These are phyloP conservation scores for Dermolepida albohirtum DNA, from an alignment of 2,888 invertebrate genomes.

Conservation along the genomic window DNA sequence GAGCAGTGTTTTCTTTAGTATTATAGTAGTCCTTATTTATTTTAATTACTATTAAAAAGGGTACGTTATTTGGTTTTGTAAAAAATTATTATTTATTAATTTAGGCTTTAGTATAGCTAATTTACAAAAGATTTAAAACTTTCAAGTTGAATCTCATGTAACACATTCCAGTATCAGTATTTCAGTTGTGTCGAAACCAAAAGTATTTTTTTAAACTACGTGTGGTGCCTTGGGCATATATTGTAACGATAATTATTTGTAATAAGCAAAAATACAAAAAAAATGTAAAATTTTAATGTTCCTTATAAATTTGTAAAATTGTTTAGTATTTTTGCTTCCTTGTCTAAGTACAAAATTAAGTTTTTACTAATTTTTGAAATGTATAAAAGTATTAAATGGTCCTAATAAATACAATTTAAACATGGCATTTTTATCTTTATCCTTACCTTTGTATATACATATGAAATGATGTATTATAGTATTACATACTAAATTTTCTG, in stretches of 20 bases:
- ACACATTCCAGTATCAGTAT: constrained; percentile 40
- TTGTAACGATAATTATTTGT: constrained; percentile 8
- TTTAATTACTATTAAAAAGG: constrained; percentile 20
- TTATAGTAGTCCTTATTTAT: constrained; percentile 34
- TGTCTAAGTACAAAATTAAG: constrained; percentile 33
- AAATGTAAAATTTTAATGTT: constrained; percentile 24
- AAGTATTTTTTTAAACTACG: constrained; percentile 32
- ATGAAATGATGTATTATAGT: no score
- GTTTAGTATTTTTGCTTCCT: constrained; percentile 19
- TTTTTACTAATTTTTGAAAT: constrained; percentile 36
- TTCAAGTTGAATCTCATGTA: constrained; percentile 24
- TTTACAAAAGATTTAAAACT: constrained; percentile 9
- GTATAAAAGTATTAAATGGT: constrained; percentile 36
- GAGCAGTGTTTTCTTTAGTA: constrained; percentile 19
- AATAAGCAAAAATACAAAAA: constrained; percentile 17
- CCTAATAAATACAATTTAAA: constrained; percentile 32
- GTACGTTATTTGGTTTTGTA: constrained; percentile 17
- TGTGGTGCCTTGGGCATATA: not conserved
- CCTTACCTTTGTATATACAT: not conserved
- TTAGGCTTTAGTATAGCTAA: constrained; percentile 14
- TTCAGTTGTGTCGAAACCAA: constrained; percentile 36
- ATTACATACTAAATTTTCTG: no score
- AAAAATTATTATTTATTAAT: constrained; percentile 31
- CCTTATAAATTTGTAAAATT: constrained; percentile 18
- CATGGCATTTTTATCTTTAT: not conserved